phyloP scores from a whole-genome alignment of 2,797 vertebrate genomes.

The Sphenodon punctatus region DNA sequence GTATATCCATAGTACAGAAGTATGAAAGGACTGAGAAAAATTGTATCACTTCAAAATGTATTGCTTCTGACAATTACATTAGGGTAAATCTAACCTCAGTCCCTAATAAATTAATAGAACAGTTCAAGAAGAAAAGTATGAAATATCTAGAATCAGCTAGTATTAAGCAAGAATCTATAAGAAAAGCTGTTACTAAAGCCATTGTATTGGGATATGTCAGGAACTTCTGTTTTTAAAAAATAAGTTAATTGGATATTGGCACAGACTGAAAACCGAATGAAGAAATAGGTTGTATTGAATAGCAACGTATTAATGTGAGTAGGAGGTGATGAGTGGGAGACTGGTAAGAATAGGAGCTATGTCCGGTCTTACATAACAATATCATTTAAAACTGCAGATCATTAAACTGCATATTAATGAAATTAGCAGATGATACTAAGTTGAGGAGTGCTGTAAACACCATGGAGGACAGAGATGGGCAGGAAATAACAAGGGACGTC shows the following conservation, averaged over 20 bases:
- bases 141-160: not conserved
- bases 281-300: not conserved
- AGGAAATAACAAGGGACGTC: slow-evolving; percentile 42
- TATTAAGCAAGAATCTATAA: not conserved
- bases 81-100: not conserved
- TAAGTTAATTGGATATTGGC: not conserved
- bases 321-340: slow-evolving; percentile 20
- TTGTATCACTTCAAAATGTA: not conserved
- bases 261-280: not conserved
- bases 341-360: slow-evolving; percentile 18
- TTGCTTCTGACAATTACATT: not conserved
- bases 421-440: slow-evolving; percentile 55
- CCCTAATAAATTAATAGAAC: not conserved
- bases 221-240: slow-evolving; percentile 13
- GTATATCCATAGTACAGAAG: not conserved
- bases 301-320: not conserved
- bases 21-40: not conserved
- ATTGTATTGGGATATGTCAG: not conserved
- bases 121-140: not conserved
- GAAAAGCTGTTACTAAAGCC: not conserved
- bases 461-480: slow-evolving; percentile 28
- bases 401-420: slow-evolving; percentile 50
- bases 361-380: slow-evolving; percentile 39
- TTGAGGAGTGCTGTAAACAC: slow-evolving; percentile 42
- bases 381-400: slow-evolving; percentile 21